phyloP scores from a whole-genome alignment of 2,113 vertebrate genomes.

The Alligator sinensis region DNA sequence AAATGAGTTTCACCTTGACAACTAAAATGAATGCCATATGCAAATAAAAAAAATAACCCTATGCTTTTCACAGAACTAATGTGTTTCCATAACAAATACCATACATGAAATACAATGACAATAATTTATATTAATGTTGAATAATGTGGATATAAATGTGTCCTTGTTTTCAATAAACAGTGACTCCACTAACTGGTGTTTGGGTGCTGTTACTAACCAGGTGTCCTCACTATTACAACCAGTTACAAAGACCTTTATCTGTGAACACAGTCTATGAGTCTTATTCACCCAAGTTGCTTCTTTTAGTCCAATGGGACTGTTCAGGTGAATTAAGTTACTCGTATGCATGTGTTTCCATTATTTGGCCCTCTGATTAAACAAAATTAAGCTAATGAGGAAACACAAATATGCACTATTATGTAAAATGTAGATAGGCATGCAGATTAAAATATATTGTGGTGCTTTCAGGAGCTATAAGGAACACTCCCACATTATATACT shows the following conservation, averaged over 20 bases:
- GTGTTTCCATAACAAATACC: conserved; percentile 73
- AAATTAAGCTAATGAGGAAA: conserved; percentile 29
- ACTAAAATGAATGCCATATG: conserved; percentile 52
- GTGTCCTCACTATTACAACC: conserved; percentile 37
- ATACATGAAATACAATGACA: conserved; percentile 71
- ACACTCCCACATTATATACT: not conserved
- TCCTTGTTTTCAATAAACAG: conserved; percentile 31
- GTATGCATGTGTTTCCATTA: not conserved
- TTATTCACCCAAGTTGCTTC: not conserved
- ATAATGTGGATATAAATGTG: conserved; percentile 69
- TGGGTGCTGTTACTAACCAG: conserved; percentile 55
- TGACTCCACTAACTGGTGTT: conserved; percentile 2
- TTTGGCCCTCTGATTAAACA: conserved; percentile 22
- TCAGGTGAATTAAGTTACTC: not conserved
- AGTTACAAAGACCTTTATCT: conserved; percentile 38
- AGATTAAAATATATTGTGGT: conserved; percentile 2
- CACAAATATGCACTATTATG: conserved; percentile 24
- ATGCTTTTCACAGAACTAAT: conserved; percentile 73
- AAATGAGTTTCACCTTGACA: conserved; percentile 39
- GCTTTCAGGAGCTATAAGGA: conserved; percentile 1
- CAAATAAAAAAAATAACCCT: conserved; percentile 59
- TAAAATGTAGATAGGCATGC: conserved; percentile 13
- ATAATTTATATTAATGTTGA: conserved; percentile 76
- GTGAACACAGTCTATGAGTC: conserved; percentile 24
- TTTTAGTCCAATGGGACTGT: not conserved